Base-by-base conservation (phyloP, 2,113 vertebrate genomes). In the Tamias sibiricus region DNA sequence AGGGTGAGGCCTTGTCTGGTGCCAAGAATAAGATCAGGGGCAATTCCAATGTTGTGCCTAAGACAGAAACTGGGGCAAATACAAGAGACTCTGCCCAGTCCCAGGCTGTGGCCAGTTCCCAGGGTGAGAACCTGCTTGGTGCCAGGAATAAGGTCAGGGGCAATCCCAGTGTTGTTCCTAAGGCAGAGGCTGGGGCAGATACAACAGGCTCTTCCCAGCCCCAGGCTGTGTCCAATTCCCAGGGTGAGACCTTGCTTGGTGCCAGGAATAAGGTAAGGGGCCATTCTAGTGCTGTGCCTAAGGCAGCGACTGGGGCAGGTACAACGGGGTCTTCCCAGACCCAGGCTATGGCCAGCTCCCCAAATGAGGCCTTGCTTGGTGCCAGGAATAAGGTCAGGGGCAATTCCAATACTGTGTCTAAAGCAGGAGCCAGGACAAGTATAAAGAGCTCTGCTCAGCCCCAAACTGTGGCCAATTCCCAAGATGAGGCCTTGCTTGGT, bases 341-440 rank as follows among this genome's bases (percentile, higher is more conserved):
- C 32, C 88, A 96, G 35, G 35, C 62, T 72, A 2, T 88, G 69
- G 24, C 59, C 52, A 71, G 2, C 90, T 92, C 88, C 22, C 97
- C 94, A 54, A n/a, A 59, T 82, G 91, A 87, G 47, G 24, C 40
- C 89, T 86, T 87, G 35, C 95, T 95, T 94, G 92, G 91, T 77
- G 95, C 97, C 92, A 95, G 92, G 76, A 94, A 91, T 90, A 97
- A 97, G 81, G 71, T 95, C 42, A 97, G 94, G 86, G 49, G 47
- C 30, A 94, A 84, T 74, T 26, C 54, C 52, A 94, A 47, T 87
- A 71, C 30, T 93, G 20, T 77, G 42, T 42, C 89, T 83, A 97
- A 94, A 40, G 35, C 52, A 80, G 92, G 91, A 28, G 12, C 81
- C 19, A 64, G 75, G 42, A 30, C 85, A 96, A 49, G 64, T 81